These are phyloP conservation scores for Drosophila hawaiiensis DNA, from an alignment of 2,888 invertebrate genomes.

Conservation along the genomic window DNA sequence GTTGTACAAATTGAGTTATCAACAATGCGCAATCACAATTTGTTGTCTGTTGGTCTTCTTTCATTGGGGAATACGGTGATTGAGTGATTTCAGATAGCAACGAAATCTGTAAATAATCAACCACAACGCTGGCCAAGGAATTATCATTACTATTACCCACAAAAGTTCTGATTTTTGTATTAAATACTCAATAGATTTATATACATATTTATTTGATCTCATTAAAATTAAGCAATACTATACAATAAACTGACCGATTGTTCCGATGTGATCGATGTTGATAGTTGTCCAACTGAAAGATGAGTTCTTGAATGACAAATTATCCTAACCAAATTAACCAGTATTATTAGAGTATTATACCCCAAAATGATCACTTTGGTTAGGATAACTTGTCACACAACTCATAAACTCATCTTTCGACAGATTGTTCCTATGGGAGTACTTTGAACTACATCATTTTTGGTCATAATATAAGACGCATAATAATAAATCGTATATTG, in stretches of 20 bases:
- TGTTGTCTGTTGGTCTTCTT: neutral
- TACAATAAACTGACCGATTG: neutral
- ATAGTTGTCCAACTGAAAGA: neutral
- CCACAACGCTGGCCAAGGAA: neutral
- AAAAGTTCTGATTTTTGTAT: neutral
- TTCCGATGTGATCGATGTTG: neutral
- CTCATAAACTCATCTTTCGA: neutral
- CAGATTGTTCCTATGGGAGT: neutral
- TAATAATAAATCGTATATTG: neutral
- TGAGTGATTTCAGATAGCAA: neutral
- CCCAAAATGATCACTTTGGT: neutral
- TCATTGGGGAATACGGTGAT: constrained; percentile 23
- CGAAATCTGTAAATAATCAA: neutral
- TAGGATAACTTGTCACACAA: neutral
- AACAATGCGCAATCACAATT: constrained; percentile 7
- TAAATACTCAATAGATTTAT: neutral
- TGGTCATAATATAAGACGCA: neutral
- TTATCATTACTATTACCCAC: neutral
- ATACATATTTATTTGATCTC: neutral
- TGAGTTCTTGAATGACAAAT: neutral
- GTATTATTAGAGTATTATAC: neutral
- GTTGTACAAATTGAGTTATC: constrained; percentile 64
- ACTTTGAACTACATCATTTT: neutral
- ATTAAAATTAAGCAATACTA: neutral
- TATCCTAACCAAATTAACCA: neutral